Evolutionary conservation across 2,113 vertebrate species (phyloP), one percentile per base, ranked within the genome.

Genomic region (Corydoras sp.): DNA sequence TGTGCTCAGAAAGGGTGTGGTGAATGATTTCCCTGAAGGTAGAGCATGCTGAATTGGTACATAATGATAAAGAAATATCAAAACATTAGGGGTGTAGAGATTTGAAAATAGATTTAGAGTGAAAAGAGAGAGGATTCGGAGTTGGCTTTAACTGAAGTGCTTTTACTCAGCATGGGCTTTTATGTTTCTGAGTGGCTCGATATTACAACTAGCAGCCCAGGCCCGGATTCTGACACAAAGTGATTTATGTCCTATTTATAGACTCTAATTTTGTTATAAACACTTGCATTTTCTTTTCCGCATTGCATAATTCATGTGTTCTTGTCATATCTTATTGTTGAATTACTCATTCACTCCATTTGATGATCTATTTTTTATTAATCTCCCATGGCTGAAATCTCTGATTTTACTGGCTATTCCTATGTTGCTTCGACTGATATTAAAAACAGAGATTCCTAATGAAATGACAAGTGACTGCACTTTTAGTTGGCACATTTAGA

Each of bases 21-120:
- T 81, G 11, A 80, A 81, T 87, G 84, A 89, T 89, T 89, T 90
- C 88, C 86, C 89, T 85, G 81, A 84, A 87, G 88, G 85, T 85
- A 84, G 72, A 81, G 79, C 78, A 79, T 74, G 83, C 82, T 84
- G 80, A 81, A 85, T 88, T 76, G 80, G 79, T 84, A 79, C 84
- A 83, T 88, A 87, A 88, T 88, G 83, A 87, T 82, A 83, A 84
- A 85, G 75, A 78, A 83, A 83, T 83, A 85, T 79, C 78, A 76
- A 83, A 83, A 83, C 76, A 79, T 82, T 81, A 77, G 76, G 72
- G 76, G 79, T 76, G 59, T 73, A 68, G 74, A 80, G 81, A 83
- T 81, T 79, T 79, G 79, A 82, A 83, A 74, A 73, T 58, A 61
- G 75, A 83, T 81, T 81, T 77, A 73, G 48, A 65, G 73, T 79